Evolutionary conservation across 1,140 invertebrate genomes (phyloP), one percentile per base, ranked within the genome.

Genomic region (Antheraea mylitta): DNA sequence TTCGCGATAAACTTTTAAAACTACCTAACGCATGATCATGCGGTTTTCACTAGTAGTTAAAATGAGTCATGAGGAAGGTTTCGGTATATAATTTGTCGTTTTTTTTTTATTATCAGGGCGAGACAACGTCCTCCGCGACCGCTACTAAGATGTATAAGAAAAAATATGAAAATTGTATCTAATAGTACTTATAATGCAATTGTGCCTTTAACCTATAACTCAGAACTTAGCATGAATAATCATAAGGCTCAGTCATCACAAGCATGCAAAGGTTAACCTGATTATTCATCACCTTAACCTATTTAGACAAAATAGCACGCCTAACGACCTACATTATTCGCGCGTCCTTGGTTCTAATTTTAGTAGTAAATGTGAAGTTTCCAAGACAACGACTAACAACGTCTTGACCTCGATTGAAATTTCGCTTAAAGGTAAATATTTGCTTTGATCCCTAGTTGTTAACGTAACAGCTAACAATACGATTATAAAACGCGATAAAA

Each of bases 341-440:
- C 19, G 16, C 45, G 70, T 58, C 70, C 70, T 64, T 71, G 66
- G 16, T 18, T 48, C 10, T 19, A 64, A 64, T 59, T 59, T 61
- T 67, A 10, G n/a, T 38, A 64, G 65, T 62, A 67, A 61, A 37
- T 38, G n/a, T 45, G 18, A 22, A 67, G 75, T 85, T 73, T 69
- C 81, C 81, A 85, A 74, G 81, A 77, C 81, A 74, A 86, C 85
- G 64, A 63, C 73, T 70, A 81, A 82, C 79, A 79, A 71, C 63
- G 62, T 70, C 79, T 65, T 78, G 77, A 77, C 78, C 82, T 80
- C 70, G 77, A 61, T 62, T 58, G 73, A 68, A 53, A 53, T 16
- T 36, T 61, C 60, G 60, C 13, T n/a, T 11, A 36, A 30, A 19
- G 18, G 18, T 60, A 11, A n/a, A 60, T 10, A 22, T 18, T 19